A percentile compares a stretch with the other conserved stretches of the same genome.
phyloP scores from a whole-genome alignment of 2,888 invertebrate species.

The Heliconius ethilla region DNA sequence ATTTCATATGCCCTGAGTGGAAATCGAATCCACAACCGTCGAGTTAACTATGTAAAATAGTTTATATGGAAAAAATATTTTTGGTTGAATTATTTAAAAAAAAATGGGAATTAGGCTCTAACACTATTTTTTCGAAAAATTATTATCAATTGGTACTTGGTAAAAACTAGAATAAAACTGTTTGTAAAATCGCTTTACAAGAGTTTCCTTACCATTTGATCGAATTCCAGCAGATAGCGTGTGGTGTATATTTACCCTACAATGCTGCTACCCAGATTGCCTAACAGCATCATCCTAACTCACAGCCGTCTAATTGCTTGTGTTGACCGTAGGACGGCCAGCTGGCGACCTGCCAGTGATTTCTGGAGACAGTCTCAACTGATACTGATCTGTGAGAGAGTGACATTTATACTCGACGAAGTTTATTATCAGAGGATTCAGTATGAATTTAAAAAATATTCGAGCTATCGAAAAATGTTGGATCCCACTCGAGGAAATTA shows the following conservation, averaged over 20 bases:
- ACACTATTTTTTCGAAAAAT: too few relatives aligned
- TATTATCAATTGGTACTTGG: too few relatives aligned
- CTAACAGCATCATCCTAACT: conserved; percentile 11
- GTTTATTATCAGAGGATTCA: not conserved
- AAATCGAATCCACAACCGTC: too few relatives aligned
- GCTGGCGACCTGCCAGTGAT: conserved; percentile 23
- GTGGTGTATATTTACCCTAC: conserved; percentile 6
- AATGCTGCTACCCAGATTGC: conserved; percentile 6
- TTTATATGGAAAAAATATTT: too few relatives aligned
- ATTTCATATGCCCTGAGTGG: too few relatives aligned
- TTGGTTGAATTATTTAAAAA: too few relatives aligned
- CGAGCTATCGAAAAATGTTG: too few relatives aligned
- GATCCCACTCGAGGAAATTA: too few relatives aligned
- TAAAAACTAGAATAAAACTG: not conserved
- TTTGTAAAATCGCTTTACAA: not conserved
- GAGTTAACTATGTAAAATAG: too few relatives aligned
- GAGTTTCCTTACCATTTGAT: not conserved
- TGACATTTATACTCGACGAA: not conserved
- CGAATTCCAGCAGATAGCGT: not conserved
- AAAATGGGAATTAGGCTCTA: too few relatives aligned
- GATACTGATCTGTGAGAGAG: conserved; percentile 13
- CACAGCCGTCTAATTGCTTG: conserved; percentile 15
- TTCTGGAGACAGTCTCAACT: not conserved
- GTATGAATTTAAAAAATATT: too few relatives aligned
- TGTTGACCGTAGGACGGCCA: conserved; percentile 18